Evolutionary conservation across 1,140 invertebrate species (phyloP), one percentile per base, ranked within the genome.

Genomic region (Eumeta japonica): DNA sequence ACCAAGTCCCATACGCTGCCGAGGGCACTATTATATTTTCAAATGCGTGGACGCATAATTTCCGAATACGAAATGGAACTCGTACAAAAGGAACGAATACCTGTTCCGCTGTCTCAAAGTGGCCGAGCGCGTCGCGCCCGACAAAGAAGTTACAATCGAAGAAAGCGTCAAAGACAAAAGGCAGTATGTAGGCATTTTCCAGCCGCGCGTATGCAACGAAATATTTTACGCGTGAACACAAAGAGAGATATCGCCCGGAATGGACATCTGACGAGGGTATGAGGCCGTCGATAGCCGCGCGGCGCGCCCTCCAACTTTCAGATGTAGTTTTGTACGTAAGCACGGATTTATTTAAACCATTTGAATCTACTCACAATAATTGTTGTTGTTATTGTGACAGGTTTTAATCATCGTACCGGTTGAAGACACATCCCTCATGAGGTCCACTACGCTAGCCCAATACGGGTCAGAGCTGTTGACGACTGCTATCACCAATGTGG

Each of bases 191-290:
- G 13, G 13, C n/a, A 28, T 2, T 3, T 28, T 2, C 10, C n/a
- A 28, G 9, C 3, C 27, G 9, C 13, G 27, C 27, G 9, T 28
- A 10, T 28, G 27, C 13, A n/a, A 16, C 10, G 15, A 32, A 32
- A 10, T 16, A 50, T 53, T 51, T 47, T 43, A 43, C 50, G 53
- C 51, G 43, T 45, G 45, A 44, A 37, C 41, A 43, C 46, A 42
- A 48, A 39, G 28, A 49, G 56, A 51, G 45, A 52, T 55, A 53
- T 61, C 50, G 50, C 41, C 39, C 27, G 48, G 52, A 57, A 61
- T 51, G 59, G 58, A 62, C 55, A 60, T 62, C 55, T 66, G 62
- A 66, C 50, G 50, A 60, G 56, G 58, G 58, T 63, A 46, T 24
- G 46, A 32, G 33, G n/a, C n/a, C n/a, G n/a, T n/a, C n/a, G n/a